phyloP scores from a whole-genome alignment of 2,888 invertebrate species.

The Trichogramma evanescens region DNA sequence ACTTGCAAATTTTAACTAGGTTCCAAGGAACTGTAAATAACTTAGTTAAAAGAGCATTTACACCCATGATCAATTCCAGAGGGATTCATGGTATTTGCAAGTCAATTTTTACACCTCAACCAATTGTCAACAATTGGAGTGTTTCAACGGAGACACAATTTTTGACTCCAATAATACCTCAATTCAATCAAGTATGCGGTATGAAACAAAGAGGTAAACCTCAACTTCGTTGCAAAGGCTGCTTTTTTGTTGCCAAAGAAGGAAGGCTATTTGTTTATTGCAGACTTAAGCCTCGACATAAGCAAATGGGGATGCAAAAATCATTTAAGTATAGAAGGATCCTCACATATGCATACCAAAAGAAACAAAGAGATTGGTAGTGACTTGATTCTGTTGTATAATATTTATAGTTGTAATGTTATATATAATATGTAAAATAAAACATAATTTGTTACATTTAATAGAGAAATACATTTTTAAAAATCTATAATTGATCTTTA shows the following conservation, averaged over 20 bases:
- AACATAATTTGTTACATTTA: conserved; percentile 2
- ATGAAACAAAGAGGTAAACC: conserved; percentile 68
- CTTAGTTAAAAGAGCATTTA: conserved; percentile 8
- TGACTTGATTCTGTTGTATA: background rate
- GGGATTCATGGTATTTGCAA: conserved; percentile 12
- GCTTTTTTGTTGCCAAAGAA: conserved; percentile 64
- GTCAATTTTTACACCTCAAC: background rate
- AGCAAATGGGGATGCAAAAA: conserved; percentile 68
- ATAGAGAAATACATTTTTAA: background rate
- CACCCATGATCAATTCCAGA: background rate
- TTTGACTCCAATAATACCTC: conserved; percentile 28
- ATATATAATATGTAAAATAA: conserved; percentile 11
- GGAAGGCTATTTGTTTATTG: conserved; percentile 68
- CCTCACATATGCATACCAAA: conserved; percentile 68
- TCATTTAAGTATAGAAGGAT: conserved; percentile 68
- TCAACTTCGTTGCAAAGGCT: conserved; percentile 69
- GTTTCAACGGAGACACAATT: conserved; percentile 1
- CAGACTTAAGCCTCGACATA: conserved; percentile 70
- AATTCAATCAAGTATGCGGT: conserved; percentile 50
- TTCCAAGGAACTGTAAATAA: conserved; percentile 15
- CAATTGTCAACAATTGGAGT: background rate
- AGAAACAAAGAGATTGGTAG: conserved; percentile 52
- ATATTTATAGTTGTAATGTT: conserved; percentile 1
- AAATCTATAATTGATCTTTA: background rate
- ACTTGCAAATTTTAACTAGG: conserved; percentile 18